These are phyloP conservation scores for Chaunax sp. DNA, from an alignment of 2,797 vertebrate genomes.

Conservation along the genomic window DNA sequence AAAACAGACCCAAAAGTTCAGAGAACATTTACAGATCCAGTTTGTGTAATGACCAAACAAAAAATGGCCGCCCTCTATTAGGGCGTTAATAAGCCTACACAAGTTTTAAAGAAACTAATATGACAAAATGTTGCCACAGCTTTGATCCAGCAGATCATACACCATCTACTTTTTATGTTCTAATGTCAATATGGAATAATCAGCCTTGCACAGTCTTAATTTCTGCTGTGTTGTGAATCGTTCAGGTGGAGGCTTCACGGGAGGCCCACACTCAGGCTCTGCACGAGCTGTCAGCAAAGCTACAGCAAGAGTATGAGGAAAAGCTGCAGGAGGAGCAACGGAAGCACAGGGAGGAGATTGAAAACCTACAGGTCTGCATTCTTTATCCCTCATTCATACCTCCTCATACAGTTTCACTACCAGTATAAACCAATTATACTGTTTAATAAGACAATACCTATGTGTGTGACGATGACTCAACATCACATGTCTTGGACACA, in stretches of 20 bases:
- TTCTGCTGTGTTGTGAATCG: constrained; percentile 41
- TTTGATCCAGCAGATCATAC: background rate
- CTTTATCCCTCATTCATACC: constrained; percentile 35
- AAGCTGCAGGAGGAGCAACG: constrained; percentile 87
- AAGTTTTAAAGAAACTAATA: background rate
- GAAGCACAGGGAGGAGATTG: constrained; percentile 89
- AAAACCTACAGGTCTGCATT: constrained; percentile 88
- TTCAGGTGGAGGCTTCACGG: constrained; percentile 89
- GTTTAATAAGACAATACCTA: background rate
- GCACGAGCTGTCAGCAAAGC: constrained; percentile 88
- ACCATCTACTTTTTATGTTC: constrained; percentile 14
- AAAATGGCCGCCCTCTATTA: too few relatives aligned
- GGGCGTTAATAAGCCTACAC: too few relatives aligned
- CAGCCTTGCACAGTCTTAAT: constrained; percentile 9
- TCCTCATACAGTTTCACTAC: constrained; percentile 12
- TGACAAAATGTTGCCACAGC: background rate
- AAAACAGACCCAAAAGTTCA: too few relatives aligned
- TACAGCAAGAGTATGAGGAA: constrained; percentile 90
- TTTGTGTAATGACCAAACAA: too few relatives aligned
- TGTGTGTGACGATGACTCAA: background rate
- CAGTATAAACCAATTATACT: constrained; percentile 2
- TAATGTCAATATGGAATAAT: constrained; percentile 21
- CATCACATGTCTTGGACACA: too few relatives aligned
- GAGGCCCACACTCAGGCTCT: constrained; percentile 89
- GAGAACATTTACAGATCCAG: too few relatives aligned